phyloP scores from a whole-genome alignment of 2,888 invertebrate genomes.

The Mylabris sibirica region DNA sequence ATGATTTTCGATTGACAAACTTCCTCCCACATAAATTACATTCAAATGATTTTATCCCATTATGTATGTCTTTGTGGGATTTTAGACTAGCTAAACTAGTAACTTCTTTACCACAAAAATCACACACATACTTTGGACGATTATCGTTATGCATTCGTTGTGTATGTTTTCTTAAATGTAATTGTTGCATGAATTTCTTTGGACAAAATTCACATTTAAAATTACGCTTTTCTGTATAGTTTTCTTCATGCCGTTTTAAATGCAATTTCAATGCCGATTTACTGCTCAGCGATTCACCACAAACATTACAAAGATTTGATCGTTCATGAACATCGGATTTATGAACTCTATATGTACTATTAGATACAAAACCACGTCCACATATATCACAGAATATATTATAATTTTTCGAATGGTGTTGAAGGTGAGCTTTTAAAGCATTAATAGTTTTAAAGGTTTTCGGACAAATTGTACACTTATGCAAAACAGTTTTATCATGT shows the following conservation, averaged over 20 bases:
- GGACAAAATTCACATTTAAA: conserved; percentile 53
- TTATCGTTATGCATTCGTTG: conserved; percentile 47
- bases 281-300: conserved; percentile 48
- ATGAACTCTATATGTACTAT: conserved; percentile 49
- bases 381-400: conserved; percentile 60
- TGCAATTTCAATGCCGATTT: conserved; percentile 48
- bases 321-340: conserved; percentile 35
- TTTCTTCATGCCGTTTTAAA: conserved; percentile 45
- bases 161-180: conserved; percentile 46
- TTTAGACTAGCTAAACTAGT: conserved; percentile 33
- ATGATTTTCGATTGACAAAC: conserved; percentile 48
- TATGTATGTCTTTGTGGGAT: conserved; percentile 25
- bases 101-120: conserved; percentile 53
- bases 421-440: conserved; percentile 63
- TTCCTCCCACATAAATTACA: conserved; percentile 58
- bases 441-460: conserved; percentile 49
- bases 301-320: conserved; percentile 47
- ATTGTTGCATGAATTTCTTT: conserved; percentile 49
- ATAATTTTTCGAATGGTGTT: conserved; percentile 64
- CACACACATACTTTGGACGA: conserved; percentile 48
- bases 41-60: conserved; percentile 41
- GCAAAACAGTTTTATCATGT: neutral
- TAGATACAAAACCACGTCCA: conserved; percentile 40
- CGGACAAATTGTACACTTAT: conserved; percentile 59
- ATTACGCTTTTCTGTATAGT: conserved; percentile 46